Percentiles rank a stretch among this genome's conserved stretches.
phyloP scores from a whole-genome alignment of 2,888 invertebrate species.

The Phorcus lineatus region DNA sequence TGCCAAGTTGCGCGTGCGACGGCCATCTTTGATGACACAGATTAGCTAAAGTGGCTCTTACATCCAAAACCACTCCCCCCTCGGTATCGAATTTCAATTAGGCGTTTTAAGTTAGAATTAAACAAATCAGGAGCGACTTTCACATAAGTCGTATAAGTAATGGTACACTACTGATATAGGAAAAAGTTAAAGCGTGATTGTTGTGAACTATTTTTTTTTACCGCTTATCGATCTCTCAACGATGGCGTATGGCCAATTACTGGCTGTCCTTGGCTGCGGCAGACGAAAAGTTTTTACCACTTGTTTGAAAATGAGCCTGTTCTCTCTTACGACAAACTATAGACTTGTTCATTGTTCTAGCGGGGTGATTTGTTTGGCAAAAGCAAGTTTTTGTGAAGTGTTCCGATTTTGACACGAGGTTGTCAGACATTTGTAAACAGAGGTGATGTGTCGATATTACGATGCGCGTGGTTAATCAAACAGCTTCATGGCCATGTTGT shows the following conservation, averaged over 20 bases:
- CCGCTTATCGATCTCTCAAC: too few species aligned
- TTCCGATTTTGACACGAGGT: neutral
- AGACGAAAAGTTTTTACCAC: neutral
- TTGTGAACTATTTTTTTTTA: too few species aligned
- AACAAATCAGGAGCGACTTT: too few species aligned
- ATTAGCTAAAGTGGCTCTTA: neutral
- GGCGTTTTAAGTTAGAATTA: too few species aligned
- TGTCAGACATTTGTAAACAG: neutral
- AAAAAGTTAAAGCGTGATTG: too few species aligned
- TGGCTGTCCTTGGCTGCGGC: too few species aligned
- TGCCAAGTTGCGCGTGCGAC: conserved; percentile 2
- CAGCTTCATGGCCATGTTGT: neutral
- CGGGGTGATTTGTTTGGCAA: neutral
- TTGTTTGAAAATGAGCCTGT: neutral
- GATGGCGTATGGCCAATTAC: too few species aligned
- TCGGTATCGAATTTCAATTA: neutral
- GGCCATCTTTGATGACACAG: conserved; percentile 3
- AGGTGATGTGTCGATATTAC: neutral
- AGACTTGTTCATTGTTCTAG: neutral
- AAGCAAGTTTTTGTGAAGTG: neutral
- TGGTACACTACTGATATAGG: too few species aligned
- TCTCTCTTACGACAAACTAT: neutral
- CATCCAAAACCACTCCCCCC: neutral
- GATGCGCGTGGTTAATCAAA: neutral
- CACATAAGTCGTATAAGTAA: too few species aligned